A percentile compares a stretch with the other conserved stretches of the same genome.
phyloP scores from a whole-genome alignment of 2,113 vertebrate species.

The Sander vitreus region DNA sequence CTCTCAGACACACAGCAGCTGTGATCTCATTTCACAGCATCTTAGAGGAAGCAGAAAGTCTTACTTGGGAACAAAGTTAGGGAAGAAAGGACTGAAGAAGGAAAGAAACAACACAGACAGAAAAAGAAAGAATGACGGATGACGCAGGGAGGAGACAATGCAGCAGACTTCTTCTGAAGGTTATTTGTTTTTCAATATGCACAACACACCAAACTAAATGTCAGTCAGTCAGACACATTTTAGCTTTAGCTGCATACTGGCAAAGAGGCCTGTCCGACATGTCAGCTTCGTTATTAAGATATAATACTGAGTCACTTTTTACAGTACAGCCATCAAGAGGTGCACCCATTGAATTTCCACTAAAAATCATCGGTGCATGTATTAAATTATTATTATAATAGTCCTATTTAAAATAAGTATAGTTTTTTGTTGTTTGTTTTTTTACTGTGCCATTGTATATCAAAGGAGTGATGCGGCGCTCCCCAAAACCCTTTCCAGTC shows the following conservation, averaged over 20 bases:
- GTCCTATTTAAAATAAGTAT: background rate
- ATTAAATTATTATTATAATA: background rate
- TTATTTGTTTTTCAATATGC: background rate
- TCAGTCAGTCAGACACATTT: background rate
- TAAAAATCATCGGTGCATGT: background rate
- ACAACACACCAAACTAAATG: background rate
- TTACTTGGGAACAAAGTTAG: constrained; percentile 12
- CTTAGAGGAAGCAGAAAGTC: constrained; percentile 34
- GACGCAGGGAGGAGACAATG: background rate
- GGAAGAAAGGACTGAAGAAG: background rate
- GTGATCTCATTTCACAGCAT: constrained; percentile 49
- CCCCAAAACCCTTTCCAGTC: background rate
- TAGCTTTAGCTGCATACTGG: background rate
- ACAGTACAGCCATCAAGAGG: background rate
- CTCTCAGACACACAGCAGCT: constrained; percentile 46
- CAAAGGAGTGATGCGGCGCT: background rate
- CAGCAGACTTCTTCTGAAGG: background rate
- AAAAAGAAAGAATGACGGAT: background rate
- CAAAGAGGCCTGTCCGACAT: background rate
- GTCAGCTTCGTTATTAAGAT: background rate
- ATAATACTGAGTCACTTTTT: background rate
- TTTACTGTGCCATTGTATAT: background rate
- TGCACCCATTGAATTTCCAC: background rate
- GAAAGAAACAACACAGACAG: background rate
- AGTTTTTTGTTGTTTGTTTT: background rate